Evolutionary conservation across 2,797 vertebrate genomes (phyloP).

Genomic region (Acrossocheilus wenchowensis): DNA sequence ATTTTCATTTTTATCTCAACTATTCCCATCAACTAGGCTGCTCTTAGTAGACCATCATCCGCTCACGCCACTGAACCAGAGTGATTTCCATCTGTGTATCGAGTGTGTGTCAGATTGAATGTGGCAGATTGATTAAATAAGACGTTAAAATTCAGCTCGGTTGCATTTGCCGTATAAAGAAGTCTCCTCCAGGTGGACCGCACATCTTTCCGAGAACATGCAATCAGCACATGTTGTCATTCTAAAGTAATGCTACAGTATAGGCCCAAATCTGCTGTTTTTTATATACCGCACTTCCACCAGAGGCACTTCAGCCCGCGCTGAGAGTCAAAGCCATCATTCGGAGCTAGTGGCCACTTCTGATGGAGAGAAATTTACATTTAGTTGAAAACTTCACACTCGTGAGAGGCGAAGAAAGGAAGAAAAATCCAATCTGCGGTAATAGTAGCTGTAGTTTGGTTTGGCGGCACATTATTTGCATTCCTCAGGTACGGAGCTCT

Average conservation of each 20-base stretch:
- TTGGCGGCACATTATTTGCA: conserved; percentile 96
- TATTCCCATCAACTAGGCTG: background rate
- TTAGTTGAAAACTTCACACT: conserved; percentile 67
- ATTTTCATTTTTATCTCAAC: background rate
- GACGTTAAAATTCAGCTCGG: conserved; percentile 19
- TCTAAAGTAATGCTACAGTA: conserved; percentile 34
- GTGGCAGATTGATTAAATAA: conserved; percentile 15
- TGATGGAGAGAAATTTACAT: conserved; percentile 68
- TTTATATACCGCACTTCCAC: conserved; percentile 65
- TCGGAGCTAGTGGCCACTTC: conserved; percentile 63
- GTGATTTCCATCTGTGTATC: conserved; percentile 23
- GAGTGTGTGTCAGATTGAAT: conserved; percentile 14
- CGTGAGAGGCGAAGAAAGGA: conserved; percentile 58
- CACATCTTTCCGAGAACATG: background rate
- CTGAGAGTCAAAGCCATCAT: conserved; percentile 66
- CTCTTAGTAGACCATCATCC: background rate
- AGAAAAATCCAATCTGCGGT: conserved; percentile 79
- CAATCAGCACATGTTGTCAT: conserved; percentile 39
- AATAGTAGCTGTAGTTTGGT: conserved; percentile 90
- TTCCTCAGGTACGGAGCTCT: conserved; percentile 97
- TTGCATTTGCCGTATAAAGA: conserved; percentile 32
- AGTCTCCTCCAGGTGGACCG: background rate
- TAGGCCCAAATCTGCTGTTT: conserved; percentile 26
- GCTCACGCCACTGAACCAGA: conserved; percentile 66
- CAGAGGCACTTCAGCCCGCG: conserved; percentile 49